These are phyloP conservation scores for Antitype chi DNA, from an alignment of 2,888 invertebrate genomes.

Conservation along the genomic window DNA sequence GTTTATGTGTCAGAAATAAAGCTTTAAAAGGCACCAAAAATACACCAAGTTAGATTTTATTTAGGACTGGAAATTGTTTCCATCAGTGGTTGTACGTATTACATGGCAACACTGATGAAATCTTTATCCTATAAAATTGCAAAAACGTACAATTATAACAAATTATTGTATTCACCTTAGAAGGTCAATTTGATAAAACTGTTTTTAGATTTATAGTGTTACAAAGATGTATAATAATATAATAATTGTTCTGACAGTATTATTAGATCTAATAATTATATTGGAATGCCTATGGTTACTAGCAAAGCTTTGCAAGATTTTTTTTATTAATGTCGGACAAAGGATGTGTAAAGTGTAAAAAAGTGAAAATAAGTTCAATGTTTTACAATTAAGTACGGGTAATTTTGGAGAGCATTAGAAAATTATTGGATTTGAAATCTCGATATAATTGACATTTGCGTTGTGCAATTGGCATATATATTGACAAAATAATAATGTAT, in stretches of 20 bases:
- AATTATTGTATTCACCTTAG: not conserved
- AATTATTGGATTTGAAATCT: conserved; percentile 32
- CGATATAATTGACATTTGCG: not conserved
- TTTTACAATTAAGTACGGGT: conserved; percentile 38
- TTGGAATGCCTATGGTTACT: conserved; percentile 7
- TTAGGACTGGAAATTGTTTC: not conserved
- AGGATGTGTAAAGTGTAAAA: conserved; percentile 64
- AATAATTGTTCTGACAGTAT: conserved; percentile 38
- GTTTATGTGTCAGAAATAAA: conserved; percentile 19
- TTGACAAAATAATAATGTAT: not conserved
- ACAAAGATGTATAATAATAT: conserved; percentile 21
- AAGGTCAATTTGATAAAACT: conserved; percentile 24
- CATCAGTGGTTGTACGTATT: not conserved
- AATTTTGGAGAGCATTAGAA: conserved; percentile 30
- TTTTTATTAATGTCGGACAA: conserved; percentile 14
- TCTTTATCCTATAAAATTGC: not conserved
- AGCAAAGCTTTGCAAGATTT: conserved; percentile 40
- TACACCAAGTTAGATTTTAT: conserved; percentile 34
- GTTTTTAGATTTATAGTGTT: conserved; percentile 36
- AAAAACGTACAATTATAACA: conserved; percentile 9
- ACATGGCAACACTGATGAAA: conserved; percentile 8
- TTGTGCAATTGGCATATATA: not conserved
- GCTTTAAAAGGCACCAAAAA: conserved; percentile 24
- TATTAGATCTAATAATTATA: conserved; percentile 33
- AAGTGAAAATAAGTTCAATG: conserved; percentile 58